Percentiles rank a stretch among this genome's conserved stretches.
These are phyloP conservation scores for Phymatocera aterrima DNA, from an alignment of 2,888 invertebrate genomes.

Conservation along the genomic window DNA sequence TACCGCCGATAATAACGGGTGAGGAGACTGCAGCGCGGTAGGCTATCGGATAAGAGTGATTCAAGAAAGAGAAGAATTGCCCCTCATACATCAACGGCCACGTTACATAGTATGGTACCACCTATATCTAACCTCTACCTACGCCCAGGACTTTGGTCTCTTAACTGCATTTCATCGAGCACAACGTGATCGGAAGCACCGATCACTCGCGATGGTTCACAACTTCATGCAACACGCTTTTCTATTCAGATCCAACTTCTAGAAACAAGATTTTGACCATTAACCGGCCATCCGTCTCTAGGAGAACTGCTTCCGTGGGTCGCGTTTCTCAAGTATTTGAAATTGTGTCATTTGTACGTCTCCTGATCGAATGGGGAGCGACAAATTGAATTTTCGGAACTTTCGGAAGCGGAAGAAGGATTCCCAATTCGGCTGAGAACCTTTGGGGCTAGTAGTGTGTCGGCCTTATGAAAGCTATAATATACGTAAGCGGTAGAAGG, in stretches of 20 bases:
- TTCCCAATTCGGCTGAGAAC: conserved; percentile 1
- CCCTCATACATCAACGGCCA: conserved; percentile 63
- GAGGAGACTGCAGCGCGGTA: conserved; percentile 59
- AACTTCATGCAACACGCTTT: no score
- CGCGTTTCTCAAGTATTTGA: background rate
- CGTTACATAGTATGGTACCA: background rate
- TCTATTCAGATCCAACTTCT: no score
- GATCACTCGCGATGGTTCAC: conserved; percentile 50
- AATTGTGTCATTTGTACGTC: background rate
- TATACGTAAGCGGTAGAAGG: conserved; percentile 47
- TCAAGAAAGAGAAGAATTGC: conserved; percentile 63
- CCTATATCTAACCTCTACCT: background rate
- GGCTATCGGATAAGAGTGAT: conserved; percentile 52
- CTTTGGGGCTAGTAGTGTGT: conserved; percentile 53
- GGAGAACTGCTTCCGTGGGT: background rate
- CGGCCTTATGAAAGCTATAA: conserved; percentile 64
- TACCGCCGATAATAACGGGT: conserved; percentile 73
- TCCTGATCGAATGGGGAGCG: background rate
- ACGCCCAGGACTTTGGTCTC: background rate
- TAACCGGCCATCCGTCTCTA: no score
- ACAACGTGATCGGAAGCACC: conserved; percentile 10
- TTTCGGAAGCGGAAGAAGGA: conserved; percentile 1
- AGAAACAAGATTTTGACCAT: no score
- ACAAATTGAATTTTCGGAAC: background rate
- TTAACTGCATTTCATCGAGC: conserved; percentile 7